These are phyloP conservation scores for Nerophis lumbriciformis DNA, from an alignment of 2,113 vertebrate genomes.

Conservation along the genomic window DNA sequence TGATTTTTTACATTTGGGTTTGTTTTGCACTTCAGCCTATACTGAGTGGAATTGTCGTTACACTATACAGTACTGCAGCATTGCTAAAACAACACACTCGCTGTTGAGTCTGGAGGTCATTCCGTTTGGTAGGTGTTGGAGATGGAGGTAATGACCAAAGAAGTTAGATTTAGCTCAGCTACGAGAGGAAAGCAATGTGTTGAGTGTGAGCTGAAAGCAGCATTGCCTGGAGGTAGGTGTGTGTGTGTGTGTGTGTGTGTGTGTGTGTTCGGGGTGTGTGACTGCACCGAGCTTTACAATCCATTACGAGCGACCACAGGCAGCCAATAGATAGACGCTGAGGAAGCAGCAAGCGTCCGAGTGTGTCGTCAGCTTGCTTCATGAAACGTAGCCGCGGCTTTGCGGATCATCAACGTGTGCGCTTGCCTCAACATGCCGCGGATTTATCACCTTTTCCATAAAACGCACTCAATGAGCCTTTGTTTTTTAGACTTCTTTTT, in stretches of 20 bases:
- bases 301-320: slow-evolving; percentile 49
- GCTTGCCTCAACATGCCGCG: background rate
- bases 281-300: slow-evolving; percentile 50
- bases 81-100: background rate
- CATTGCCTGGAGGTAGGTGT: slow-evolving; percentile 54
- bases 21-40: background rate
- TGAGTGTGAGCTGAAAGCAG: slow-evolving; percentile 46
- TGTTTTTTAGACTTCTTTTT: background rate
- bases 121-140: slow-evolving; percentile 31
- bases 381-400: slow-evolving; percentile 8
- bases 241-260: slow-evolving; percentile 9
- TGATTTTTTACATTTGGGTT: background rate
- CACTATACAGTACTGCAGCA: background rate
- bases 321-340: slow-evolving; percentile 35
- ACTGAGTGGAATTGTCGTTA: background rate
- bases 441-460: slow-evolving; percentile 11
- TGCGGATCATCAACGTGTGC: slow-evolving; percentile 1
- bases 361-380: slow-evolving; percentile 12
- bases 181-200: slow-evolving; percentile 45
- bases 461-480: slow-evolving; percentile 7
- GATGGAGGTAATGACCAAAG: slow-evolving; percentile 41
- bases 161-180: slow-evolving; percentile 28
- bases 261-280: slow-evolving; percentile 15
- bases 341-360: slow-evolving; percentile 21
- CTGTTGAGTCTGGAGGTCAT: slow-evolving; percentile 27